A percentile compares a stretch with the other conserved stretches of the same genome.
phyloP scores from a whole-genome alignment of 2,888 invertebrate species.

The Lucinisca nassula region DNA sequence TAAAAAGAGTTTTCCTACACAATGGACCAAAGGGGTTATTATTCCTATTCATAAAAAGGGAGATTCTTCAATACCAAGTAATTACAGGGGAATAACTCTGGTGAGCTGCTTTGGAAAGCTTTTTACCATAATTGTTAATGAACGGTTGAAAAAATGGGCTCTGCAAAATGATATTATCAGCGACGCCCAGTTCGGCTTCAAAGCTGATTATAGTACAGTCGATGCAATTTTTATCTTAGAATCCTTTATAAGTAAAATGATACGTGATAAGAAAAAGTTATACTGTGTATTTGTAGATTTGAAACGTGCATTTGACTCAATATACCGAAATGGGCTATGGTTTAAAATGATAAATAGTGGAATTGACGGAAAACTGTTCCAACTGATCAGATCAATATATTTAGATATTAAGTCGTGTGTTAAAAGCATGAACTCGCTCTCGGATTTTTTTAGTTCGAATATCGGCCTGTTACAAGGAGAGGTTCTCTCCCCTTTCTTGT shows the following conservation, averaged over 20 bases:
- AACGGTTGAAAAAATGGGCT: conserved; percentile 32
- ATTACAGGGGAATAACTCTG: conserved; percentile 42
- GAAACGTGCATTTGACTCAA: conserved; percentile 43
- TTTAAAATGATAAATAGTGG: conserved; percentile 45
- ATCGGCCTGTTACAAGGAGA: conserved; percentile 45
- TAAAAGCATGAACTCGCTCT: conserved; percentile 3
- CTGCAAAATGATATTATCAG: conserved; percentile 21
- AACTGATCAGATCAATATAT: conserved; percentile 33
- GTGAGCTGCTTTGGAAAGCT: conserved; percentile 51
- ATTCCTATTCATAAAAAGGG: conserved; percentile 53
- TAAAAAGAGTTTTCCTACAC: conserved; percentile 19
- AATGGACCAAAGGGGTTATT: conserved; percentile 38
- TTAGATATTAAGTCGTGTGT: conserved; percentile 49
- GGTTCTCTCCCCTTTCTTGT: conserved; percentile 17
- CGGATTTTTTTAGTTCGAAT: conserved; percentile 39
- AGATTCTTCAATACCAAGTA: conserved; percentile 28
- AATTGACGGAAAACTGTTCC: conserved; percentile 42
- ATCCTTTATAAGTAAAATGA: conserved; percentile 32
- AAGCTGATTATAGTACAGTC: conserved; percentile 19
- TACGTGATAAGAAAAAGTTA: conserved; percentile 20
- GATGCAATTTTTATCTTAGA: conserved; percentile 55
- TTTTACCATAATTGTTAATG: conserved; percentile 41
- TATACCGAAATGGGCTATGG: conserved; percentile 54
- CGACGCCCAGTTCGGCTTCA: conserved; percentile 49
- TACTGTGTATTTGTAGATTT: conserved; percentile 57